These are phyloP conservation scores for Drosophila bifasciata DNA, from an alignment of 1,140 invertebrate genomes.

Conservation along the genomic window DNA sequence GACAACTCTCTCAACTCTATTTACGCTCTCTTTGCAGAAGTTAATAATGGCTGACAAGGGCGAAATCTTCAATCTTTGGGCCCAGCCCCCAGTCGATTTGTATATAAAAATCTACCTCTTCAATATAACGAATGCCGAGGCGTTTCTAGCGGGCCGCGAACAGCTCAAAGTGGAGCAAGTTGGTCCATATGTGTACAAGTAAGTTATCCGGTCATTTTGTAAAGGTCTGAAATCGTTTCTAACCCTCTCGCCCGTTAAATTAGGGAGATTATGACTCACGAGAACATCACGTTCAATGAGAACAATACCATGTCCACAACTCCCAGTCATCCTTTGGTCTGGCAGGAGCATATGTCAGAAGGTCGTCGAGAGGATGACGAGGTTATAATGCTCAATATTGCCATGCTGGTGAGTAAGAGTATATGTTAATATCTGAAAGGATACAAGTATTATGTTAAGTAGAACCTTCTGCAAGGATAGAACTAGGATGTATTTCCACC, in stretches of 20 bases:
- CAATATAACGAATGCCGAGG: constrained; percentile 93
- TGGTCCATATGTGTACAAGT: constrained; percentile 97
- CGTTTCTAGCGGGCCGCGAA: constrained; percentile 89
- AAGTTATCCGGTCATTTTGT: constrained; percentile 69
- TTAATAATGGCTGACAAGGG: constrained; percentile 88
- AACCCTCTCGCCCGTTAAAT: not conserved
- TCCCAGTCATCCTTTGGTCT: constrained; percentile 89
- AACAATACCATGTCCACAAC: constrained; percentile 89
- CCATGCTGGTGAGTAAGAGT: constrained; percentile 90
- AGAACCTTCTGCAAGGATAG: too few species aligned
- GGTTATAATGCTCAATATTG: constrained; percentile 93
- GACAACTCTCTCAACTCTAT: constrained; percentile 21
- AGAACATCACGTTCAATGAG: constrained; percentile 89
- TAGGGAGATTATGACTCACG: constrained; percentile 89
- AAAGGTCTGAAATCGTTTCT: not conserved
- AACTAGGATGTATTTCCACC: too few species aligned
- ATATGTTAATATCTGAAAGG: too few species aligned
- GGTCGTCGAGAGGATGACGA: constrained; percentile 90
- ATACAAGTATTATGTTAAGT: too few species aligned
- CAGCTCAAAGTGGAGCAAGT: constrained; percentile 91
- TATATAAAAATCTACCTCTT: constrained; percentile 94
- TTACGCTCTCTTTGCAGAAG: constrained; percentile 86
- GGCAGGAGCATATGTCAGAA: constrained; percentile 88
- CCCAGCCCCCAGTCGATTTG: constrained; percentile 92
- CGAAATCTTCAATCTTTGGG: constrained; percentile 94